phyloP scores from a whole-genome alignment of 2,888 invertebrate species.

The Acleris literana region DNA sequence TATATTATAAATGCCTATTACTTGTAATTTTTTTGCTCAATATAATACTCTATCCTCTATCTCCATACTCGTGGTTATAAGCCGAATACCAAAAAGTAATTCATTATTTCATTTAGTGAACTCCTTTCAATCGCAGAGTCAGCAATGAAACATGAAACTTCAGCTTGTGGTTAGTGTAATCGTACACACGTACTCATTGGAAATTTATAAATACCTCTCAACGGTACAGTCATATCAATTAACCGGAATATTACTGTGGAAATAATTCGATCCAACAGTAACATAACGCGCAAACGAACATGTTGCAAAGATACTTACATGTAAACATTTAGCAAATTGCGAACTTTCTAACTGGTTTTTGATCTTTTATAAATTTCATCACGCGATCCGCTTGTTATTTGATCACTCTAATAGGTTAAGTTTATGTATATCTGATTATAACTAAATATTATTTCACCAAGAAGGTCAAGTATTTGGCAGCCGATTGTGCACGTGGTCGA shows the following conservation, averaged over 20 bases:
- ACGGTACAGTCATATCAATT: background rate
- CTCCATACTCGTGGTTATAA: no score
- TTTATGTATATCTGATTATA: background rate
- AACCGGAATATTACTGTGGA: constrained; percentile 5
- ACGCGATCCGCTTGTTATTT: background rate
- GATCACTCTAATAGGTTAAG: background rate
- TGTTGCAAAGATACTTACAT: background rate
- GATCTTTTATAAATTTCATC: no score
- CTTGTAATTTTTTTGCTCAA: no score
- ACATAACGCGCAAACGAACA: background rate
- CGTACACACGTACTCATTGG: background rate
- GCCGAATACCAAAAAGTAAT: no score
- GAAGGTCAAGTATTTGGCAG: constrained; percentile 26
- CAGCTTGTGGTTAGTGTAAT: constrained; percentile 1
- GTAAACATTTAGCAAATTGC: no score
- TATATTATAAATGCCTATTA: no score
- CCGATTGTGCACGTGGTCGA: constrained; percentile 9
- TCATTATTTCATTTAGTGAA: background rate
- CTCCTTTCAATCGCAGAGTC: background rate
- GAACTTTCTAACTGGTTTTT: no score
- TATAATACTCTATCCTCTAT: no score
- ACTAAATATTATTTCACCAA: background rate
- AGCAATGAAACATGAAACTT: background rate
- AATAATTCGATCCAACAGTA: constrained; percentile 7
- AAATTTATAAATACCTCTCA: constrained; percentile 1